phyloP scores from a whole-genome alignment of 1,140 invertebrate species.

The Agrilus planipennis region DNA sequence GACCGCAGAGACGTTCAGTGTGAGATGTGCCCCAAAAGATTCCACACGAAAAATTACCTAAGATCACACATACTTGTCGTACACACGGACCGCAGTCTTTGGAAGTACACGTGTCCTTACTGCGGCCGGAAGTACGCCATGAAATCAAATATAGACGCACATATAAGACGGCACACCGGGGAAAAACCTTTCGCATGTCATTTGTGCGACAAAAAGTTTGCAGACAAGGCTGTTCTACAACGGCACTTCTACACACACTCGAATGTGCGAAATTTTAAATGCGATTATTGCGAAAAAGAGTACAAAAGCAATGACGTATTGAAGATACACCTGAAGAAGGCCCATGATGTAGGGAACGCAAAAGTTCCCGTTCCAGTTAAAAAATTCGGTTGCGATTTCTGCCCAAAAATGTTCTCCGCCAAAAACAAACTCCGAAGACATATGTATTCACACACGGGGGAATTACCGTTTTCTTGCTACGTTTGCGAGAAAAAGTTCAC shows the following conservation, averaged over 20 bases:
- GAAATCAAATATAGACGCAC: conserved; percentile 32
- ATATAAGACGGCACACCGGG: conserved; percentile 61
- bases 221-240: conserved; percentile 19
- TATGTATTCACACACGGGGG: conserved; percentile 53
- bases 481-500: conserved; percentile 44
- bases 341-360: conserved; percentile 19
- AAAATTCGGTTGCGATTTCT: conserved; percentile 21
- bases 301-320: conserved; percentile 21
- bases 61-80: conserved; percentile 20
- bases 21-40: conserved; percentile 49
- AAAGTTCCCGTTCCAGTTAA: conserved; percentile 16
- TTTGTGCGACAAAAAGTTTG: conserved; percentile 60
- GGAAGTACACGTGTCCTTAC: conserved; percentile 23
- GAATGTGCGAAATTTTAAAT: conserved; percentile 19
- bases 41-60: conserved; percentile 30
- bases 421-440: conserved; percentile 49
- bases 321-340: conserved; percentile 20
- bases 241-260: conserved; percentile 23
- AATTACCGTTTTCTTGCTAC: conserved; percentile 52
- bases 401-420: conserved; percentile 41
- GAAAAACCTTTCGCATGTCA: conserved; percentile 59
- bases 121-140: conserved; percentile 20
- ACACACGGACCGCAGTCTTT: conserved; percentile 20
- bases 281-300: conserved; percentile 23
- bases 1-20: conserved; percentile 58